Percentiles rank a stretch among this genome's conserved stretches.
phyloP scores from a whole-genome alignment of 53 echinoderm and acorn worm species.

The Paelopatides confundens region DNA sequence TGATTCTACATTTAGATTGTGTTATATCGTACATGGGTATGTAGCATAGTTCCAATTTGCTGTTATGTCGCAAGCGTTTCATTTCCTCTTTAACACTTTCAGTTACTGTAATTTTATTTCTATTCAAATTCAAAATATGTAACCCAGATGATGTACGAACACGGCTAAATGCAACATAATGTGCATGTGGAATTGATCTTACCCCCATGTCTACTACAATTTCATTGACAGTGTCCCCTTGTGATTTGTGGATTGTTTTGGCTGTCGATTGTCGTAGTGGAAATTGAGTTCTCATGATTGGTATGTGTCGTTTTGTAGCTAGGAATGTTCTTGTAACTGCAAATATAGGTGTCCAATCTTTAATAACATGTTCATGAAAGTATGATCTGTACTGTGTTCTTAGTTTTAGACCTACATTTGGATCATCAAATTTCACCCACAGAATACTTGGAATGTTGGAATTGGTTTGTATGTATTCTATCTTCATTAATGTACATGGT shows the following conservation, averaged over 20 bases:
- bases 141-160: slow-evolving; percentile 21
- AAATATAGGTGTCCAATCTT: slow-evolving; percentile 55
- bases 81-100: slow-evolving; percentile 36
- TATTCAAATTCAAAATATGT: slow-evolving; percentile 41
- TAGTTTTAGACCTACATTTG: not conserved
- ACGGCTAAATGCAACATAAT: slow-evolving; percentile 62
- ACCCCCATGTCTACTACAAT: slow-evolving; percentile 62
- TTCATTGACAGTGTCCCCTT: slow-evolving; percentile 61
- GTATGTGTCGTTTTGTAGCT: not conserved
- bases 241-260: slow-evolving; percentile 68
- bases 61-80: slow-evolving; percentile 10
- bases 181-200: slow-evolving; percentile 33
- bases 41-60: slow-evolving; percentile 31
- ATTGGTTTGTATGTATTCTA: not conserved
- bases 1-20: not conserved
- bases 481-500: slow-evolving; percentile 40
- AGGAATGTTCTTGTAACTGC: slow-evolving; percentile 34
- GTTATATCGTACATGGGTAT: slow-evolving; percentile 27
- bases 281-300: slow-evolving; percentile 55
- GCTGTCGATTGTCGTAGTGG: slow-evolving; percentile 61
- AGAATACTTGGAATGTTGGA: slow-evolving; percentile 31
- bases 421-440: slow-evolving; percentile 48
- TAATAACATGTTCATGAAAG: not conserved
- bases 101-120: slow-evolving; percentile 39
- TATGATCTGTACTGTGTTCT: slow-evolving; percentile 25